Base-by-base conservation (phyloP, 2,797 vertebrate species). In the Nannoperca australis region DNA sequence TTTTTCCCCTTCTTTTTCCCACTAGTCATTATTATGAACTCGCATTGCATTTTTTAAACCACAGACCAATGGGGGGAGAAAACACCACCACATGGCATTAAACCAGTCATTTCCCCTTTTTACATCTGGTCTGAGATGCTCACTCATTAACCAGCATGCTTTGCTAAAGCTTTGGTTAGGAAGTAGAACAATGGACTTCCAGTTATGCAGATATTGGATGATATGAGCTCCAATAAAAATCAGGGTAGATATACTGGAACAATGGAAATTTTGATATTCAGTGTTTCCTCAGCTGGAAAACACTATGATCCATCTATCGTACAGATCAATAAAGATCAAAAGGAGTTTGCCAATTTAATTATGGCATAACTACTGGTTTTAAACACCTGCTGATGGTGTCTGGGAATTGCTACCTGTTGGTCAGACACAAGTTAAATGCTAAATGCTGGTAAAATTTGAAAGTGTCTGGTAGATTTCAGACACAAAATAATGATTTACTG, bases 51-150 rank as follows among this genome's bases (percentile, higher is more conserved):
- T 27, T 27, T 27, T 27, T 27, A 7, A 65, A 63, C 60, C 30
- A 42, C 60, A 51, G 73, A 64, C 13, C 4, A 45, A 60, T 73
- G 18, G n/a, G 58, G 18, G n/a, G 58, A 62, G 68, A 50, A 71
- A 50, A 15, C 12, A 38, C 4, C 38, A 70, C 51, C 54, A 66
- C 62, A 20, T 73, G 58, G 73, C 47, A 22, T 20, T n/a, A 83
- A 69, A 69, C 20, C 58, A 61, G 58, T 61, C 34, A 47, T 68
- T 73, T 65, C 73, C 83, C 56, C 68, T 85, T 88, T 85, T 67
- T 71, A 18, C 9, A n/a, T 53, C 24, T 67, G 11, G 18, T 8
- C 10, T 61, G 64, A 63, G 59, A 67, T 34, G 30, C 3, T 54
- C 2, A 2, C 51, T 58, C 53, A 34, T 66, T 51, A 45, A 60